phyloP scores from a whole-genome alignment of 2,888 invertebrate genomes.

The Andrena praecox region DNA sequence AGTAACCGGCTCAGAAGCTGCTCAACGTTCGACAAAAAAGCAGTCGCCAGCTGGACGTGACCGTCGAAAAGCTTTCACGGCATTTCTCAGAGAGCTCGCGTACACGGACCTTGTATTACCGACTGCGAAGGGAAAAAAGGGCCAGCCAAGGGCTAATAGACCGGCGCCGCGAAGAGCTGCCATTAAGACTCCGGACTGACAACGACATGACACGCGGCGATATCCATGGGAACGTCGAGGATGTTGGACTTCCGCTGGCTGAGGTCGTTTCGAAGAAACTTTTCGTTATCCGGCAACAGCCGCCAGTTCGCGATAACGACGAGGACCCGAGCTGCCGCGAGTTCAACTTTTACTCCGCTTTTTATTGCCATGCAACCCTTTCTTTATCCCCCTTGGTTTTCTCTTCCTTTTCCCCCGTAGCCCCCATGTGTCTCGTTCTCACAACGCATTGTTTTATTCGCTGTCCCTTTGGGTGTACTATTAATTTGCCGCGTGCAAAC shows the following conservation, averaged over 20 bases:
- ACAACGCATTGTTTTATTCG: background rate
- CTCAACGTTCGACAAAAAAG: background rate
- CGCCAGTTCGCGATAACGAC: slow-evolving; percentile 42
- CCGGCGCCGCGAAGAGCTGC: slow-evolving; percentile 14
- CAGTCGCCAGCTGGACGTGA: background rate
- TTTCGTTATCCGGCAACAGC: slow-evolving; percentile 35
- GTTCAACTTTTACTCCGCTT: slow-evolving; percentile 36
- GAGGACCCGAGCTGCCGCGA: slow-evolving; percentile 3
- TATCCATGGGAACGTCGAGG: slow-evolving; percentile 16
- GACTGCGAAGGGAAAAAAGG: background rate
- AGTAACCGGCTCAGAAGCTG: background rate
- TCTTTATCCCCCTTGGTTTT: background rate
- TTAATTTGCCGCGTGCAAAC: slow-evolving; percentile 42
- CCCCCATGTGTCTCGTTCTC: background rate
- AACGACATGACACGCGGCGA: slow-evolving; percentile 35
- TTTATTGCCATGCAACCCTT: slow-evolving; percentile 27
- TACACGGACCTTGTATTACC: slow-evolving; percentile 12
- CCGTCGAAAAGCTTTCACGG: slow-evolving; percentile 5
- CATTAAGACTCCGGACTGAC: slow-evolving; percentile 54
- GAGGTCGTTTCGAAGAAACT: slow-evolving; percentile 27
- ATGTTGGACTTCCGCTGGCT: background rate
- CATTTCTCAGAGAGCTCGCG: background rate
- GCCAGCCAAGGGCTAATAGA: slow-evolving; percentile 27
- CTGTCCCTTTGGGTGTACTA: slow-evolving; percentile 26
- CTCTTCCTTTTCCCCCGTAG: background rate